Percentiles rank a stretch among this genome's conserved stretches.
phyloP scores from a whole-genome alignment of 1,140 invertebrate genomes.

The Aphaenogaster floridana region DNA sequence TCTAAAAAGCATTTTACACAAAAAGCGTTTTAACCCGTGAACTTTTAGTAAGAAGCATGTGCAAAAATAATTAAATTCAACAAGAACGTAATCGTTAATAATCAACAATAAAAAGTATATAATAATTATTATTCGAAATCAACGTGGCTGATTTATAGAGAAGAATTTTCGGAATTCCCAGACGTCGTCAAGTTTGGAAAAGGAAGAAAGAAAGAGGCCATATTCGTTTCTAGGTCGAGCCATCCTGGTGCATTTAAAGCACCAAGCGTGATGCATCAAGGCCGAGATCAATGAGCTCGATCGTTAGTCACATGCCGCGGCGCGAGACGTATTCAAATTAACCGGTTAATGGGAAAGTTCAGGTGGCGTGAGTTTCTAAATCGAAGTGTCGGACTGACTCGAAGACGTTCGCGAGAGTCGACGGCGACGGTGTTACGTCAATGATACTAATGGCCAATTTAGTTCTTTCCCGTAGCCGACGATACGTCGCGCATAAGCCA shows the following conservation, averaged over 20 bases:
- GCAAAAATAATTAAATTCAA: neutral
- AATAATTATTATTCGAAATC: neutral
- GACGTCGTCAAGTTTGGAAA: neutral
- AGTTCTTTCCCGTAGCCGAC: constrained; percentile 30
- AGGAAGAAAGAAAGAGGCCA: neutral
- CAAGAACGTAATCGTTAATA: neutral
- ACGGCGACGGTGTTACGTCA: constrained; percentile 63
- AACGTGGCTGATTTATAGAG: neutral
- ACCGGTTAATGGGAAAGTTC: constrained; percentile 66
- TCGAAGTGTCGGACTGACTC: constrained; percentile 36
- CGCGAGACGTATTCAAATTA: constrained; percentile 66
- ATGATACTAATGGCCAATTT: constrained; percentile 69
- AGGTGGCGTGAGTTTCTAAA: constrained; percentile 53
- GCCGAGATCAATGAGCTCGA: constrained; percentile 43
- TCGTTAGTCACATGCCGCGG: constrained; percentile 48
- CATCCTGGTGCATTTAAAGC: constrained; percentile 8
- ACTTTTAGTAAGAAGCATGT: neutral
- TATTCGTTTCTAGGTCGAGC: constrained; percentile 22
- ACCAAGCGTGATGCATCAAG: constrained; percentile 29
- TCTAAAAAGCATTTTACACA: neutral
- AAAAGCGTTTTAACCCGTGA: neutral
- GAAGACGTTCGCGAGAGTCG: constrained; percentile 39
- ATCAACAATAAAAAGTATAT: neutral
- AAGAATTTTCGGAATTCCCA: neutral
- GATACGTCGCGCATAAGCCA: constrained; percentile 53